Percentiles rank a stretch among this genome's conserved stretches.
phyloP scores from a whole-genome alignment of 2,113 vertebrate species.

The Lontra canadensis region DNA sequence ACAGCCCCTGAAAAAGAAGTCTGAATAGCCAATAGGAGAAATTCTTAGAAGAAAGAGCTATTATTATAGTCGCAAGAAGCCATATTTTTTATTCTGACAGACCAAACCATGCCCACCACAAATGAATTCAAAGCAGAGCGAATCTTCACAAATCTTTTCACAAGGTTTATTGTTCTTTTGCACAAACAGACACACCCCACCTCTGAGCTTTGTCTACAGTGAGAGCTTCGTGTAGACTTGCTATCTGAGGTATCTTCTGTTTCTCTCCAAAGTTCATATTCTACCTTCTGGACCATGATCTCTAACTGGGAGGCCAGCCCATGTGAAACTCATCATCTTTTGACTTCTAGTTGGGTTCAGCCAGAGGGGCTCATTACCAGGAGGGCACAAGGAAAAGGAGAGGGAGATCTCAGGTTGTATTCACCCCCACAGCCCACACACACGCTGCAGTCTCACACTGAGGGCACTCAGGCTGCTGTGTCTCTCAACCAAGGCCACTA shows the following conservation, averaged over 20 bases:
- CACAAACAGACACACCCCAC: neutral
- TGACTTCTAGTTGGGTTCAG: neutral
- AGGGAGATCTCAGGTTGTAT: neutral
- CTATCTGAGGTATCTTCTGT: neutral
- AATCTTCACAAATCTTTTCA: neutral
- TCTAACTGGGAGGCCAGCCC: neutral
- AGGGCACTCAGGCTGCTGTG: neutral
- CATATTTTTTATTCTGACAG: neutral
- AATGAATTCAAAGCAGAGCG: neutral
- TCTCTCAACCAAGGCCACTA: neutral
- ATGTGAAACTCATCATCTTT: neutral
- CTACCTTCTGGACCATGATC: neutral
- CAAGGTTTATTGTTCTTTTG: neutral
- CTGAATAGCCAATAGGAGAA: neutral
- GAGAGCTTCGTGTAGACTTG: neutral
- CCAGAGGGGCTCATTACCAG: neutral
- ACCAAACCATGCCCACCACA: neutral
- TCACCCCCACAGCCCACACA: neutral
- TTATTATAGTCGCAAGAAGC: neutral
- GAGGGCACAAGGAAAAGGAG: neutral
- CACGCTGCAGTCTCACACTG: neutral
- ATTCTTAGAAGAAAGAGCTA: neutral
- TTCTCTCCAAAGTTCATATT: neutral
- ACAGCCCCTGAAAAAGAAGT: neutral
- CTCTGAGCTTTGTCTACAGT: neutral